phyloP scores from a whole-genome alignment of 2,113 vertebrate species.

The Myrmecobius fasciatus region DNA sequence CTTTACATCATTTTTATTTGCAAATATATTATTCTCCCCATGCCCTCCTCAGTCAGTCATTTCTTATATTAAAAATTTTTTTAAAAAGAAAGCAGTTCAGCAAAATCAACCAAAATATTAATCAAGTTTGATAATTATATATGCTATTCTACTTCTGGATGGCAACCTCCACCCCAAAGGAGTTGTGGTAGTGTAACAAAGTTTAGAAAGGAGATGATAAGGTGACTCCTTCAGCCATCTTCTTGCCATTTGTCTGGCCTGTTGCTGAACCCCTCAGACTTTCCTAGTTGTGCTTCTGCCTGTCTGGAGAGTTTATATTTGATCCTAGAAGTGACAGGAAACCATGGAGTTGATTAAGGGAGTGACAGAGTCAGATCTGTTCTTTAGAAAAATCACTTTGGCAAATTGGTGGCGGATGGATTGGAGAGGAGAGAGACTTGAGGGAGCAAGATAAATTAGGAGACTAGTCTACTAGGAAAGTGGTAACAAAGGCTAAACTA shows the following conservation, averaged over 20 bases:
- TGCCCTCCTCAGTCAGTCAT: neutral
- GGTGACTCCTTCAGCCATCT: neutral
- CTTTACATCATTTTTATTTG: neutral
- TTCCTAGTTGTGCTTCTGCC: neutral
- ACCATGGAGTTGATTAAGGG: too few relatives aligned
- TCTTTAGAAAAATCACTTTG: too few relatives aligned
- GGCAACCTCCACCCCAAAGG: neutral
- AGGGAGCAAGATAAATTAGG: too few relatives aligned
- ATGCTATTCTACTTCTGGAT: neutral
- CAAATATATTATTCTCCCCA: neutral
- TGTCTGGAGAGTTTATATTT: neutral
- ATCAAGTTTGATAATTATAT: neutral
- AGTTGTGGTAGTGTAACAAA: neutral
- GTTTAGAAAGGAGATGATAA: too few relatives aligned
- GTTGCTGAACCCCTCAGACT: neutral
- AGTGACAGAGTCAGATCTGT: too few relatives aligned
- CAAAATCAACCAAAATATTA: neutral
- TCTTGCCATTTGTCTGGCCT: neutral
- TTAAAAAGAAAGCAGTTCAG: neutral
- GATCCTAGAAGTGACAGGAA: neutral
- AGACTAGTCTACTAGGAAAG: too few relatives aligned
- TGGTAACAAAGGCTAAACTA: too few relatives aligned
- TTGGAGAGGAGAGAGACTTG: too few relatives aligned
- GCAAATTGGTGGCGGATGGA: too few relatives aligned
- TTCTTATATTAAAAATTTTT: neutral